phyloP scores from a whole-genome alignment of 2,797 vertebrate species.

The Podarcis lilfordi region DNA sequence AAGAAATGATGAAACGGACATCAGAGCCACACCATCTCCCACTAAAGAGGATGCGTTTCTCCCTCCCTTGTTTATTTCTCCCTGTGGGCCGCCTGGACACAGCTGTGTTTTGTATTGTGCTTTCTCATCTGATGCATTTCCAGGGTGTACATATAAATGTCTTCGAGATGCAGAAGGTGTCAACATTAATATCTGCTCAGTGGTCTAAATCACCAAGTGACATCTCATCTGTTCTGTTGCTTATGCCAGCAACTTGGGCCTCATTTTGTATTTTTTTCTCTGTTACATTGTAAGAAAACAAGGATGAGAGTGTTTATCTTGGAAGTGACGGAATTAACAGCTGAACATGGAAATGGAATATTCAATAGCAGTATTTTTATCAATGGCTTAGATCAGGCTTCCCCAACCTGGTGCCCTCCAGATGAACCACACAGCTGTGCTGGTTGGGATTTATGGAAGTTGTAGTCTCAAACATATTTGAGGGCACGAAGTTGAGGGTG shows the following conservation, averaged over 20 bases:
- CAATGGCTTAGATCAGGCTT: neutral
- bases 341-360: too few species aligned
- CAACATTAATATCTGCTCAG: neutral
- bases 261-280: conserved; percentile 4
- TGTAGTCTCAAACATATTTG: too few species aligned
- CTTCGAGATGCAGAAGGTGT: neutral
- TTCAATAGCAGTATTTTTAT: neutral
- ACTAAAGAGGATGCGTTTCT: accelerated
- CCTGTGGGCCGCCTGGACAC: neutral
- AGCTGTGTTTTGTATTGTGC: neutral
- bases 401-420: too few species aligned
- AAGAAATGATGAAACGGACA: conserved; percentile 6
- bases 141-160: neutral
- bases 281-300: conserved; percentile 8
- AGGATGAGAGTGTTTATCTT: neutral
- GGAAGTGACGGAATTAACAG: neutral
- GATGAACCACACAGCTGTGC: neutral
- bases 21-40: neutral
- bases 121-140: conserved; percentile 17
- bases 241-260: neutral
- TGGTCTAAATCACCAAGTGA: neutral
- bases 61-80: neutral
- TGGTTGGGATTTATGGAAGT: too few species aligned
- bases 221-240: neutral
- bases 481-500: too few species aligned